Percentiles rank a stretch among this genome's conserved stretches.
Conservation (phyloP, 2,797 vertebrate genomes). For the Podargus strigoides region DNA sequence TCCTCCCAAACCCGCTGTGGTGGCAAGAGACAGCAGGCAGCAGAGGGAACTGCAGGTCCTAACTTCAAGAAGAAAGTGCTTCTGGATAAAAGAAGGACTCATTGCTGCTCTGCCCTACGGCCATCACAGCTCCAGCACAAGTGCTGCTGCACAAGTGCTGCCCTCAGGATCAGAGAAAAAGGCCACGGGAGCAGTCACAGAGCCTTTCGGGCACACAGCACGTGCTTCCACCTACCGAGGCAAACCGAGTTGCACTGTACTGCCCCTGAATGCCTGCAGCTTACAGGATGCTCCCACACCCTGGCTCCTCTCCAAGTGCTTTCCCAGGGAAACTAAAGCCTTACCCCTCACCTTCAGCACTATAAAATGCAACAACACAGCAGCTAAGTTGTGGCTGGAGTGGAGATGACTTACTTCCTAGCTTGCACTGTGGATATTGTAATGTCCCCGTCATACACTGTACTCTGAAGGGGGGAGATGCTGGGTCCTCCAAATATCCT, state of each 20-base stretch:
- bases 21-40: background rate
- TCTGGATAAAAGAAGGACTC: background rate
- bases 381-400: no score
- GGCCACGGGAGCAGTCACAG: background rate
- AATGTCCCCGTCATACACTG: no score
- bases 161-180: background rate
- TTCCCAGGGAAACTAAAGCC: no score
- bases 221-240: background rate
- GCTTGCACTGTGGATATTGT: no score
- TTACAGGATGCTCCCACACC: no score
- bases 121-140: background rate
- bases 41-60: background rate
- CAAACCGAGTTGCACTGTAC: no score
- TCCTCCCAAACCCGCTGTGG: rapidly evolving
- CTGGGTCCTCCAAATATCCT: no score
- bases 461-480: no score
- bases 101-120: background rate
- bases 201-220: background rate
- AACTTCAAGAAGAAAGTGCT: background rate
- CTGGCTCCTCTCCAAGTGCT: no score
- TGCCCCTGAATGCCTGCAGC: background rate
- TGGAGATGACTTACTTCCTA: no score
- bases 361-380: no score
- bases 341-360: no score
- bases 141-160: background rate